Base-by-base conservation (phyloP, 2,797 vertebrate genomes). In the Chelon auratus region DNA sequence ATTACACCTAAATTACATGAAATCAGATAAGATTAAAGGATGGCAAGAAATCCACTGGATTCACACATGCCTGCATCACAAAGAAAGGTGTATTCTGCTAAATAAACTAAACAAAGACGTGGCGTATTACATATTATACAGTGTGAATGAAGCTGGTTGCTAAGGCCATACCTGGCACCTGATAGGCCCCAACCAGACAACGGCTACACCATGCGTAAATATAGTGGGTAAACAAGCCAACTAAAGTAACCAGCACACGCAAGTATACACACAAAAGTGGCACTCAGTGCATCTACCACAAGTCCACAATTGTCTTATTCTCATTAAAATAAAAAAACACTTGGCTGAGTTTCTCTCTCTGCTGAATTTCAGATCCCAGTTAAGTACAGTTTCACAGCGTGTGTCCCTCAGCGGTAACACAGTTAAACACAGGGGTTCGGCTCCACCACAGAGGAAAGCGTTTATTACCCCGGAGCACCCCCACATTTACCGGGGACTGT, bases 391-490 rank as follows among this genome's bases (percentile, higher is more conserved):
- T 70, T 54, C 43, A 68, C 57, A 77, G 67, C 20, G 58, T 64
- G 78, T 17, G 53, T 67, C 45, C 73, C 58, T 63, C 72, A 65
- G 77, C 14, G 0, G 77, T 37, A 78, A 83, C 63, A 63, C 69
- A 68, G 81, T 77, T 88, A 88, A 91, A 90, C 79, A 89, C 84
- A 84, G 82, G 55, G 73, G 75, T 62, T 70, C 72, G 65, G 54
- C 70, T 78, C 5, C 63, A 58, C 80, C 85, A 30, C 88, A 85
- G 86, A 57, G 78, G 90, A 89, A 89, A 67, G 75, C 76, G 87
- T 89, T 88, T 82, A 91, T 88, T 90, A 88, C 72, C 48, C 56
- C 42, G 20, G 74, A 64, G 77, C 60, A 79, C 77, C 84, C 24
- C 71, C 50, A 11, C 66, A 80, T 78, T 90, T 85, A 89, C 80